phyloP scores from a whole-genome alignment of 2,113 vertebrate genomes.

The Tyto alba region DNA sequence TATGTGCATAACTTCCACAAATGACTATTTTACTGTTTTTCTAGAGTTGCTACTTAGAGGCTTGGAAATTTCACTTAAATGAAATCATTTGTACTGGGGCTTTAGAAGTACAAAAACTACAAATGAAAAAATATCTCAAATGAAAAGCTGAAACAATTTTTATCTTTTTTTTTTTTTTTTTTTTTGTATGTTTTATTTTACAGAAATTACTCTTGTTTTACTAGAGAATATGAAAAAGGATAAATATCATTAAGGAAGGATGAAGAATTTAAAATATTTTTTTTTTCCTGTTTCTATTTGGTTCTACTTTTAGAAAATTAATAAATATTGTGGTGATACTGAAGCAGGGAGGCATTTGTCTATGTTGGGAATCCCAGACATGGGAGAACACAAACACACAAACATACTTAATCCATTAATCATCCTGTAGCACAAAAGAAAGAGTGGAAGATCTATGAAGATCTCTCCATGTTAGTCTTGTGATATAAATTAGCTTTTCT shows the following conservation, averaged over 20 bases:
- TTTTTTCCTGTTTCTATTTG: not conserved
- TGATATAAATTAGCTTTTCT: not conserved
- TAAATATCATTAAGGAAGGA: not conserved
- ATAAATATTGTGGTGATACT: not conserved
- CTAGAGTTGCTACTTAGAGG: not conserved
- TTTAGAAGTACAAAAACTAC: constrained; percentile 16
- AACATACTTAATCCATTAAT: not conserved
- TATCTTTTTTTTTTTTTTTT: not conserved
- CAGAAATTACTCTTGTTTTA: not conserved
- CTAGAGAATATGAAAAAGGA: not conserved
- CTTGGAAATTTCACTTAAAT: constrained; percentile 22
- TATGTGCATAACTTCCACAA: not conserved
- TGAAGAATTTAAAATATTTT: not conserved
- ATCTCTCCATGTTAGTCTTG: not conserved
- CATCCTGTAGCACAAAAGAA: not conserved
- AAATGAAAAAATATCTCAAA: not conserved
- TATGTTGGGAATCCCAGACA: not conserved
- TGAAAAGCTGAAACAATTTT: not conserved
- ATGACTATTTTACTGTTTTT: constrained; percentile 37
- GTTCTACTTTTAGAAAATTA: not conserved
- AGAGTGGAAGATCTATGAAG: not conserved
- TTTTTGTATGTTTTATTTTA: not conserved
- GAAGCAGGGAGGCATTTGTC: not conserved
- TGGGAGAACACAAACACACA: not conserved
- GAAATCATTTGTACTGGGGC: not conserved